These are phyloP conservation scores for Pristionchus maxplancki DNA, from an alignment of 2,888 invertebrate genomes.

Conservation along the genomic window DNA sequence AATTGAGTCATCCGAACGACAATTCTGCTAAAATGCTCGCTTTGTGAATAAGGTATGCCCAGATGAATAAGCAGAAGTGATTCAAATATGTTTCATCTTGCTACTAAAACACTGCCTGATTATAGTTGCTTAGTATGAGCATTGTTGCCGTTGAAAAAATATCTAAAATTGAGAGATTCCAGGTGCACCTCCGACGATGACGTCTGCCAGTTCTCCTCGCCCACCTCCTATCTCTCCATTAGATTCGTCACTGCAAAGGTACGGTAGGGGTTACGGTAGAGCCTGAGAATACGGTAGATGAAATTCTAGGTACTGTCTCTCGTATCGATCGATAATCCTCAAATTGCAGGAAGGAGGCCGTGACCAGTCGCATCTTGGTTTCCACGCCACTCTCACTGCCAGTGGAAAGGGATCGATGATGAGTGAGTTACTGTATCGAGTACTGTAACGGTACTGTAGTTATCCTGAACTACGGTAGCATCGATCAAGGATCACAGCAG, in stretches of 20 bases:
- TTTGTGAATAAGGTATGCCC: no score
- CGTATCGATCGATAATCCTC: no score
- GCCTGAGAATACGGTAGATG: background rate
- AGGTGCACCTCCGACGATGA: background rate
- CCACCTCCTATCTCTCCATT: conserved; percentile 16
- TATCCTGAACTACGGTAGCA: no score
- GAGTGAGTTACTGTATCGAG: conserved; percentile 40
- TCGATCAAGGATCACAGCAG: no score
- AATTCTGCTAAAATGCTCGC: no score
- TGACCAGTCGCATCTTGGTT: conserved; percentile 38
- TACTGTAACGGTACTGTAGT: no score
- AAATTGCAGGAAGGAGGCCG: background rate
- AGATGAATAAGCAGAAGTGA: no score
- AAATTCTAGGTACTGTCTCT: background rate
- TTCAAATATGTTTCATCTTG: background rate
- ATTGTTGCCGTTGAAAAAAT: background rate
- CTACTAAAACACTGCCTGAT: no score
- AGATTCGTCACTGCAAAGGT: conserved; percentile 30
- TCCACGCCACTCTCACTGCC: conserved; percentile 31
- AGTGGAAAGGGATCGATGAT: conserved; percentile 4
- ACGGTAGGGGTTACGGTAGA: background rate
- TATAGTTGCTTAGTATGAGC: no score
- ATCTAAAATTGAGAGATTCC: background rate
- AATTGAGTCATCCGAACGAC: no score
- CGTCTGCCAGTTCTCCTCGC: conserved; percentile 21